Base-by-base conservation (phyloP, 2,888 invertebrate species). In the Phania funesta region DNA sequence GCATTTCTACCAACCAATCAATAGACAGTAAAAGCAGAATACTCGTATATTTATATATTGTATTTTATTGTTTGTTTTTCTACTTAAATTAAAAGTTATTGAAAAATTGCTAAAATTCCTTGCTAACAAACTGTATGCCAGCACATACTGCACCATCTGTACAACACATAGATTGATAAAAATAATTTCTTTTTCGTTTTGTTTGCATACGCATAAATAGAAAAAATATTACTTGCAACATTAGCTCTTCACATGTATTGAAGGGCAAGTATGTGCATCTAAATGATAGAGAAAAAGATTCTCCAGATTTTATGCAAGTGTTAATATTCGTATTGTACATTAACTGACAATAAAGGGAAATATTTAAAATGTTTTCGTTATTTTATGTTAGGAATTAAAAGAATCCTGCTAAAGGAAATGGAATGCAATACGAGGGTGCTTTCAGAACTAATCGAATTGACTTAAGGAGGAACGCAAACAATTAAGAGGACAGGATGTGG, bases 61-160 rank as follows among this genome's bases (percentile, higher is more conserved):
- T 20, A 44, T 68, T 24, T 70, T 54, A 50, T 50, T 74, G 29
- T 44, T 56, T 58, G 56, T 13, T 3, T 56, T 64, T 77, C 7
- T 20, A 46, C 32, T 46, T 71, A 78, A 78, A 78, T 78, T 71
- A 65, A 58, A 71, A 58, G 38, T 78, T 71, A 71, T 78, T 75
- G 50, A 48, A 64, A 74, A 73, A 78, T 60, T 71, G 18, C 52
- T 52, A 62, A 75, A 74, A 67, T 73, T 73, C 65, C 52, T 24
- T 64, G 32, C 24, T 46, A 41, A 18, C 44, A 54, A 73, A 73
- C n/a, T 58, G 41, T 11, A 73, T 35, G 16, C 20, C 22, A 26
- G 16, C 13, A 22, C 24, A 35, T 11, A 29, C 38, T 35, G 32
- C 26, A 44, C 16, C 13, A 29, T 44, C 3, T 20, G 13, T 11